Base-by-base conservation (phyloP, 2,113 vertebrate species). In the Chlorodrepanis virens region DNA sequence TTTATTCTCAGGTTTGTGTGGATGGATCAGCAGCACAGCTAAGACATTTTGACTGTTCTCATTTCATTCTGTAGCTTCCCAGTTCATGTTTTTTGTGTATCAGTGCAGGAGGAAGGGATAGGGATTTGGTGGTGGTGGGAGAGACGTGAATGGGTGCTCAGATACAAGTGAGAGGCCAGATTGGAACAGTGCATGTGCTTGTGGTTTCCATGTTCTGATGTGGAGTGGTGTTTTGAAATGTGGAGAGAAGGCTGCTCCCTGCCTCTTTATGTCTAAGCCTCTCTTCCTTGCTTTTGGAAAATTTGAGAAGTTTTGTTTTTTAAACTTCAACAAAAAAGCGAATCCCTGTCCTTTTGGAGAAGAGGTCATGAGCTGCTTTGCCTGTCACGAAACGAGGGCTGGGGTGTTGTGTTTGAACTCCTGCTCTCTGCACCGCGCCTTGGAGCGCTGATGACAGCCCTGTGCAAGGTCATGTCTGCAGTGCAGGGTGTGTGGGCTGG, bases 1-100 rank as follows among this genome's bases (percentile, higher is more conserved):
- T 87, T 87, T 70, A 28, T 75, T 76, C 74, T 94, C 85, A 88
- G 91, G 92, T 95, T 77, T 72, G 78, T 35, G 39, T 35, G 79
- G 80, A 37, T 0, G 25, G 59, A 76, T 39, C 53, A 63, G 89
- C 75, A 85, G 82, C 42, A 2, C 83, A 74, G 21, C 13, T 12
- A 14, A 69, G 59, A 28, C 6, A 29, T 74, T 88, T 74, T 59
- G 70, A 15, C 39, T 70, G 22, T 31, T 29, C 50, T 56, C 7
- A 6, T 19, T 50, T 89, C 18, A 1, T 65, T 71, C 57, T 59
- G 35, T 31, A 22, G 71, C 70, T 60, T 40, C 37, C 49, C 22
- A 25, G 57, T 54, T 74, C 3, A 0, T 33, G 6, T 4, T 33
- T 70, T 76, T 61, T 59, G 31, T 39, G 17, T 59, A 1, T 54